Evolutionary conservation across 2,888 invertebrate species (phyloP).

Genomic region (Vannuccia rotundouncinata): DNA sequence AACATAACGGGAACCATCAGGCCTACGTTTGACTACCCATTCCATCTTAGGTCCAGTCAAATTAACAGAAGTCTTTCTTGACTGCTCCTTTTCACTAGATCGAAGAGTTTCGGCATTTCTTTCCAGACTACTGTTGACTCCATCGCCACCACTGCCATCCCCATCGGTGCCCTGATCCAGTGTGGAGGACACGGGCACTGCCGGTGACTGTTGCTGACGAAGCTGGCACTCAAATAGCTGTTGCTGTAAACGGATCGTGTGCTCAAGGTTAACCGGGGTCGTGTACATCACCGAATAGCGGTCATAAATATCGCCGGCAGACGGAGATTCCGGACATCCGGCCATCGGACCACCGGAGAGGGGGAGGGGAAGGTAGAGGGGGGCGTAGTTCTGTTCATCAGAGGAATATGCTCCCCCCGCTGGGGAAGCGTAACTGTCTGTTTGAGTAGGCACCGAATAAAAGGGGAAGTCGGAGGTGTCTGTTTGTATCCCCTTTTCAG

Average conservation of each 20-base stretch:
- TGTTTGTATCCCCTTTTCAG: not conserved
- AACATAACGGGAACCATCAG: constrained; percentile 71
- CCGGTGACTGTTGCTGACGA: too few relatives aligned
- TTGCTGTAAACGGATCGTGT: constrained; percentile 67
- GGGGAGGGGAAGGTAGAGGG: constrained; percentile 40
- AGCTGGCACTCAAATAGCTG: constrained; percentile 59
- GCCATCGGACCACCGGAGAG: not conserved
- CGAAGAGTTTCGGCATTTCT: constrained; percentile 45
- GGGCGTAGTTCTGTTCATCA: constrained; percentile 40
- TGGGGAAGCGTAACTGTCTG: too few relatives aligned
- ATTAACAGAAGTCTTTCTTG: too few relatives aligned
- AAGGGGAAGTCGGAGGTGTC: not conserved
- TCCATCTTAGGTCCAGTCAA: constrained; percentile 53
- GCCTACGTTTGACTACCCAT: constrained; percentile 71
- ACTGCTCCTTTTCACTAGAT: too few relatives aligned
- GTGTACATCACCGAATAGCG: constrained; percentile 65
- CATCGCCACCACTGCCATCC: not conserved
- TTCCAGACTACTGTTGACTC: constrained; percentile 45
- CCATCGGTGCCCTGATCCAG: not conserved
- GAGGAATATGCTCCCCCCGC: not conserved
- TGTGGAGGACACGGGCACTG: constrained; percentile 43
- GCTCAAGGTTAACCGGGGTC: constrained; percentile 65
- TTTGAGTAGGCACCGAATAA: not conserved
- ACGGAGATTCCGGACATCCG: not conserved
- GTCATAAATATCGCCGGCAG: constrained; percentile 49